These are phyloP conservation scores for Rhombomys opimus DNA, from an alignment of 2,113 vertebrate species.

Conservation along the genomic window DNA sequence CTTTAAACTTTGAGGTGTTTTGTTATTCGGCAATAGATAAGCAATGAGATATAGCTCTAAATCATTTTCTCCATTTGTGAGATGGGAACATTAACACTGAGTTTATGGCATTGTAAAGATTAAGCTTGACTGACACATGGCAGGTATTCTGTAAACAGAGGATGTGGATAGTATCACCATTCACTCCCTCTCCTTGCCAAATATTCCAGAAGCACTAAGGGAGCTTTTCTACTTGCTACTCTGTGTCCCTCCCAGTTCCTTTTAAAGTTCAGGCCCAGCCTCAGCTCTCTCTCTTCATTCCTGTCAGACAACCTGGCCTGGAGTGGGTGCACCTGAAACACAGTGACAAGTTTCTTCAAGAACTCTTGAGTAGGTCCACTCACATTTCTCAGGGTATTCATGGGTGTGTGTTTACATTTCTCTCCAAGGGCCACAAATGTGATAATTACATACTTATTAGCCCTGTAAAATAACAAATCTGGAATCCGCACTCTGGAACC, in stretches of 20 bases:
- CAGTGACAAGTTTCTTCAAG: background rate
- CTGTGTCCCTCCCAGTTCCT: background rate
- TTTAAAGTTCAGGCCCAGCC: background rate
- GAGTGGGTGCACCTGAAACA: background rate
- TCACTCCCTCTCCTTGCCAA: background rate
- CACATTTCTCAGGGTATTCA: conserved; percentile 8
- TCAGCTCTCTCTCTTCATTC: background rate
- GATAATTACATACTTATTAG: conserved; percentile 65
- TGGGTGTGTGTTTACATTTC: background rate
- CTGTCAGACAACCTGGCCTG: background rate
- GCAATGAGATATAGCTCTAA: background rate
- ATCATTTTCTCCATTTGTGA: background rate
- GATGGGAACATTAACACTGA: background rate
- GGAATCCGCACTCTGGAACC: conserved; percentile 53
- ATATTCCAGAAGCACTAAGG: background rate
- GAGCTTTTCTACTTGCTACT: background rate
- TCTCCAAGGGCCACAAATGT: conserved; percentile 11
- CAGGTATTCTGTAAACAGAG: background rate
- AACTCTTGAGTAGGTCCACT: background rate
- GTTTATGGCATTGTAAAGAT: background rate
- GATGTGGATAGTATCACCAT: background rate
- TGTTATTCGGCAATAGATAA: background rate
- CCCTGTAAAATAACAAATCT: conserved; percentile 54
- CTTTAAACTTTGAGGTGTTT: background rate
- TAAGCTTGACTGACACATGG: background rate